Evolutionary conservation across 1,140 invertebrate species (phyloP).

Genomic region (Melanaphis sacchari): DNA sequence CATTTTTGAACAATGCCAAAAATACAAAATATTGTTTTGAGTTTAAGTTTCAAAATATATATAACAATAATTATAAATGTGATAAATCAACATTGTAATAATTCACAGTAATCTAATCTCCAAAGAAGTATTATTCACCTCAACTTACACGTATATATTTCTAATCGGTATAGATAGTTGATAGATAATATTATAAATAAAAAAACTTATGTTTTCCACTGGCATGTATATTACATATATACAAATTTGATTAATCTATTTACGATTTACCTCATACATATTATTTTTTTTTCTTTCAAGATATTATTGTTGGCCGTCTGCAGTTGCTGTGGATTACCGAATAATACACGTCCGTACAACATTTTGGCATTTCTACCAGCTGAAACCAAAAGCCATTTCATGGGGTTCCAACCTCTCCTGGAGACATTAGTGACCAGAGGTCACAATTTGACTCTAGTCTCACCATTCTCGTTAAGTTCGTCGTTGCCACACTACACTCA

Average conservation of each 20-base stretch:
- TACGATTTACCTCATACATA: neutral
- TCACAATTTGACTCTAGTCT: conserved; percentile 68
- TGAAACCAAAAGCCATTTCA: conserved; percentile 62
- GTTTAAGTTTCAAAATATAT: neutral
- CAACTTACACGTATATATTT: neutral
- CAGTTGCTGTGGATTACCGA: neutral
- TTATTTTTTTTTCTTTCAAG: neutral
- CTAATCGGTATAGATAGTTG: neutral
- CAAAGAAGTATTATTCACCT: neutral
- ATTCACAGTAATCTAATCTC: neutral
- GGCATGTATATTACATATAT: neutral
- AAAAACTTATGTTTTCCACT: neutral
- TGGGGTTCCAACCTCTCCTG: conserved; percentile 62
- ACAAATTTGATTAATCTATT: neutral
- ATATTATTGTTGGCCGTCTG: neutral
- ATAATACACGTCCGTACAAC: conserved; percentile 56
- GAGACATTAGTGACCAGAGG: conserved; percentile 67
- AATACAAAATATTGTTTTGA: neutral
- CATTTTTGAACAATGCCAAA: neutral
- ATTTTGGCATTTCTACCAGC: conserved; percentile 62
- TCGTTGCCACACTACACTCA: neutral
- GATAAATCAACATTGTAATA: neutral
- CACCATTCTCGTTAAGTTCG: conserved; percentile 27
- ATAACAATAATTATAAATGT: neutral
- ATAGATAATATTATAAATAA: neutral